Conservation (phyloP, 2,888 invertebrate genomes). For the Slavum lentiscoides region DNA sequence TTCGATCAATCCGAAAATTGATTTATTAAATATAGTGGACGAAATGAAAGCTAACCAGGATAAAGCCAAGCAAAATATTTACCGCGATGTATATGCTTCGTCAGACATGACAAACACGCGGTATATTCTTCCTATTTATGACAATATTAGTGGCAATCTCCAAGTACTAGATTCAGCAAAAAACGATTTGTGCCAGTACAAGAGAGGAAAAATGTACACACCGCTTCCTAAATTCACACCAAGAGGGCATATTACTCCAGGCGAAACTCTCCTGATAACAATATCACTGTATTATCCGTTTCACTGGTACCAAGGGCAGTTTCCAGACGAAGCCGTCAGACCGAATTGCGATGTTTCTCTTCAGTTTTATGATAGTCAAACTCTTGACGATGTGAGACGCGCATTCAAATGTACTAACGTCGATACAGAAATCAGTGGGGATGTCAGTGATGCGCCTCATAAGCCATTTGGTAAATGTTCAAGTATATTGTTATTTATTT, state of each 20-base stretch:
- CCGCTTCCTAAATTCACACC: conserved; percentile 23
- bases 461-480: conserved; percentile 29
- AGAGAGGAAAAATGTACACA: conserved; percentile 17
- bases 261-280: conserved; percentile 38
- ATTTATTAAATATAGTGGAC: neutral
- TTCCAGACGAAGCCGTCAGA: conserved; percentile 19
- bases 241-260: conserved; percentile 35
- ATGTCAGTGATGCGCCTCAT: conserved; percentile 19
- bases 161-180: neutral
- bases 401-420: conserved; percentile 30
- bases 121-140: conserved; percentile 25
- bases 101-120: neutral
- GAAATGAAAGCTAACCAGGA: neutral
- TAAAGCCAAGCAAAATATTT: conserved; percentile 9
- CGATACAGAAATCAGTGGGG: conserved; percentile 38
- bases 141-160: neutral
- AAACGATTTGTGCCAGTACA: conserved; percentile 20
- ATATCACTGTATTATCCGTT: conserved; percentile 40
- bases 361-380: conserved; percentile 40
- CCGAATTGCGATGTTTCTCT: conserved; percentile 7
- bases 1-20: conserved; percentile 23
- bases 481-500: neutral
- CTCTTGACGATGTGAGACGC: conserved; percentile 21
- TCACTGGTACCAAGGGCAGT: conserved; percentile 4
- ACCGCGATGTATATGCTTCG: conserved; percentile 5